phyloP scores from a whole-genome alignment of 2,113 vertebrate genomes.

The Engraulis encrasicolus region DNA sequence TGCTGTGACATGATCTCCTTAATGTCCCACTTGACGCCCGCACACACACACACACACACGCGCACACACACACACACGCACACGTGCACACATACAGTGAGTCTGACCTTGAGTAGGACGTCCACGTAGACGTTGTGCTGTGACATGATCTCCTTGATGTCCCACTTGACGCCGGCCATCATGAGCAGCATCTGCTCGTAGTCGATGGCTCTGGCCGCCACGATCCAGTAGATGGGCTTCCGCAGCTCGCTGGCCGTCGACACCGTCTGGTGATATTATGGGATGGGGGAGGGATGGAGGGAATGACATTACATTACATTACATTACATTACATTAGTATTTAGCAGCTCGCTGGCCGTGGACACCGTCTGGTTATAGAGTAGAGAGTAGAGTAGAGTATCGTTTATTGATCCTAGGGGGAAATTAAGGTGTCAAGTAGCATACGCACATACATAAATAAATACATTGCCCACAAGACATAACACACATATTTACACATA shows the following conservation, averaged over 20 bases:
- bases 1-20: conserved; percentile 99
- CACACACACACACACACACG: conserved; percentile 17
- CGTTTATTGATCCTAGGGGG: too few species aligned
- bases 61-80: not conserved
- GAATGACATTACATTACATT: too few species aligned
- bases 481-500: too few species aligned
- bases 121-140: conserved; percentile 98
- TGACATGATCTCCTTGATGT: conserved; percentile 98
- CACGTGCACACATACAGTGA: not conserved
- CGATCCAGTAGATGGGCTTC: conserved; percentile 98
- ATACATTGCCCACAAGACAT: too few species aligned
- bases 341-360: too few species aligned
- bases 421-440: too few species aligned
- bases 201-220: conserved; percentile 97
- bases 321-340: too few species aligned
- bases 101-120: conserved; percentile 89
- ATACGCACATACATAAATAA: too few species aligned
- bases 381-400: too few species aligned
- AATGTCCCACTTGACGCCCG: conserved; percentile 97
- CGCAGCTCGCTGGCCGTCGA: conserved; percentile 95
- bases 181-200: conserved; percentile 96
- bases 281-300: conserved; percentile 48
- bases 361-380: too few species aligned
- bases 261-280: conserved; percentile 92
- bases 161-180: conserved; percentile 97